Evolutionary conservation across 2,113 vertebrate genomes (phyloP), one percentile per base, ranked within the genome.

Genomic region (Anthoscopus minutus): DNA sequence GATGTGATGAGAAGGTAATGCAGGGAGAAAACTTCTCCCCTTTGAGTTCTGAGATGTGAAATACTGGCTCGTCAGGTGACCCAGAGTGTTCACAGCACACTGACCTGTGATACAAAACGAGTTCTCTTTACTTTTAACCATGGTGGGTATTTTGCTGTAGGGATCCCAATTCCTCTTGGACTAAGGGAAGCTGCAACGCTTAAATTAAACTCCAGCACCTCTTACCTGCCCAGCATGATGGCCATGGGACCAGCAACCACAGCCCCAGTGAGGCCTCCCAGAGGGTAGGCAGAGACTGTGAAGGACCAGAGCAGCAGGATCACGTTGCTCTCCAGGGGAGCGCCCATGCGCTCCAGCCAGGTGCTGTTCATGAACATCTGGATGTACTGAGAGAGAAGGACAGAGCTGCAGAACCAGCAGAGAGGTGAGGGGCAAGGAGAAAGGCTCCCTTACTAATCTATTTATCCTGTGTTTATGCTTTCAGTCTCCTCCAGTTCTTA

Each of bases 241-340:
- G 99, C 98, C 98, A 99, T 98, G 22, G 98, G 98, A 13, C 99
- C 99, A 19, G 99, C 98, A 16, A 98, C 93, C 30, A 99, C 91
- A 8, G 98, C 98, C 54, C 98, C 99, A 0, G 92, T 69, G 16
- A 99, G 97, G 9, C 99, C 99, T 11, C 99, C 99, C 89, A 99
- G 83, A 7, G 99, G 98, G 89, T 98, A 99, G 19, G 98, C 95
- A 47, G 99, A 98, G 85, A 99, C 98, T 3, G 99, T 98, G 92
- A 99, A 96, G 64, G 99, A 99, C 99, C 99, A 99, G 70, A 98
- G 62, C 15, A 99, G 95, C n/a, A 98, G 98, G 31, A 99, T 54
- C 72, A 98, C 73, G 47, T 97, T 97, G 54, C 96, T 89, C 23
- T 98, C 96, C 62, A 99, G 78, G 38, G 98, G 95, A 30, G 86